phyloP scores from a whole-genome alignment of 2,113 vertebrate species.

The Hippolais icterina region DNA sequence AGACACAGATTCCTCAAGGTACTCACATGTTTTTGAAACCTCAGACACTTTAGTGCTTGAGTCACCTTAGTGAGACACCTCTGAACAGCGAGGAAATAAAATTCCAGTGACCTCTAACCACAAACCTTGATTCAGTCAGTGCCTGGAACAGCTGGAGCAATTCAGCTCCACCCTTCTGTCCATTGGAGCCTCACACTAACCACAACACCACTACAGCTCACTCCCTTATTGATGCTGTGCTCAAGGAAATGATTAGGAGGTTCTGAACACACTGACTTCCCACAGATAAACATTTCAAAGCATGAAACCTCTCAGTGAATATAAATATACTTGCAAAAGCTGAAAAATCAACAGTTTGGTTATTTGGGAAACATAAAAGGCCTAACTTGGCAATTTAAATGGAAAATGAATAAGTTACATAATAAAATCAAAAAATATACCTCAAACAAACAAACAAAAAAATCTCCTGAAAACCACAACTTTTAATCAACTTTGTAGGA shows the following conservation, averaged over 20 bases:
- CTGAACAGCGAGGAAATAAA: background rate
- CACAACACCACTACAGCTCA: background rate
- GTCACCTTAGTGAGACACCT: background rate
- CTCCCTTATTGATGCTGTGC: accelerated
- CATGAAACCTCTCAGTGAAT: background rate
- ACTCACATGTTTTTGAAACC: background rate
- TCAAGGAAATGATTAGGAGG: background rate
- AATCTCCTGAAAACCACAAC: accelerated
- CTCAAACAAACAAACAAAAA: background rate
- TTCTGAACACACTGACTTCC: background rate
- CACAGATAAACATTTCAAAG: background rate
- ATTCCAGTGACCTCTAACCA: background rate
- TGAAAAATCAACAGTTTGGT: background rate
- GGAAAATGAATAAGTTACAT: background rate
- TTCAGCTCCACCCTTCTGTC: background rate
- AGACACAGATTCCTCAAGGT: background rate
- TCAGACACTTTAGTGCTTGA: background rate
- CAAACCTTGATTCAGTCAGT: background rate
- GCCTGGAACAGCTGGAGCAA: background rate
- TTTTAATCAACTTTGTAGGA: background rate
- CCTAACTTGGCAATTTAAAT: background rate
- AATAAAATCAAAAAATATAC: background rate
- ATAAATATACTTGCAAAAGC: background rate
- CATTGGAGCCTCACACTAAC: accelerated
- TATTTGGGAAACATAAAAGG: background rate